A percentile compares a stretch with the other conserved stretches of the same genome.
Evolutionary conservation across 2,888 invertebrate species (phyloP).

Genomic region (Clitarchus hookeri): DNA sequence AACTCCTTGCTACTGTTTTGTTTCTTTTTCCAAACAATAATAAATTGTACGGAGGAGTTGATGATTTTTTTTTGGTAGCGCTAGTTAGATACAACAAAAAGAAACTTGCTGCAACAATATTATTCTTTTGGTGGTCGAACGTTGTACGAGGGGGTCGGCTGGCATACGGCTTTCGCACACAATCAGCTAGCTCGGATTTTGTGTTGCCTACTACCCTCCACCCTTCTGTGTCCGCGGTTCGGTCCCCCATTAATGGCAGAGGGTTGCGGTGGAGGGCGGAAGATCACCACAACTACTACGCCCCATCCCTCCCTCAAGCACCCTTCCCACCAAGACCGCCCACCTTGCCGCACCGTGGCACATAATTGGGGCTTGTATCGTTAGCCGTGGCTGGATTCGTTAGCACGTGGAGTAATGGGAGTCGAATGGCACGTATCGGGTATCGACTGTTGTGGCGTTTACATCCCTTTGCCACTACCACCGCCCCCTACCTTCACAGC

Average conservation of each 20-base stretch:
- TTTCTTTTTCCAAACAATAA: too few relatives aligned
- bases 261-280: background rate
- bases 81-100: too few relatives aligned
- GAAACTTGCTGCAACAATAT: too few relatives aligned
- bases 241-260: background rate
- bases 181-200: too few relatives aligned
- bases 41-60: too few relatives aligned
- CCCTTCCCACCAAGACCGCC: background rate
- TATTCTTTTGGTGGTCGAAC: too few relatives aligned
- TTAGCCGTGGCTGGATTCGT: constrained; percentile 8
- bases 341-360: background rate
- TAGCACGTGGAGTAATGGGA: background rate
- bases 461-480: background rate
- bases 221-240: background rate
- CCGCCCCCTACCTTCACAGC: too few relatives aligned
- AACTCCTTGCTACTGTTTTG: too few relatives aligned
- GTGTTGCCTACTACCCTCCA: background rate
- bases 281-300: background rate
- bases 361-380: constrained; percentile 9
- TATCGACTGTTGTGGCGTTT: background rate
- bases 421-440: constrained; percentile 7
- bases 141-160: too few relatives aligned
- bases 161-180: too few relatives aligned
- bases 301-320: background rate
- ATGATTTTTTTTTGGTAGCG: too few relatives aligned